Conservation (phyloP, 2,888 invertebrate genomes). For the Hydraecia micacea region DNA sequence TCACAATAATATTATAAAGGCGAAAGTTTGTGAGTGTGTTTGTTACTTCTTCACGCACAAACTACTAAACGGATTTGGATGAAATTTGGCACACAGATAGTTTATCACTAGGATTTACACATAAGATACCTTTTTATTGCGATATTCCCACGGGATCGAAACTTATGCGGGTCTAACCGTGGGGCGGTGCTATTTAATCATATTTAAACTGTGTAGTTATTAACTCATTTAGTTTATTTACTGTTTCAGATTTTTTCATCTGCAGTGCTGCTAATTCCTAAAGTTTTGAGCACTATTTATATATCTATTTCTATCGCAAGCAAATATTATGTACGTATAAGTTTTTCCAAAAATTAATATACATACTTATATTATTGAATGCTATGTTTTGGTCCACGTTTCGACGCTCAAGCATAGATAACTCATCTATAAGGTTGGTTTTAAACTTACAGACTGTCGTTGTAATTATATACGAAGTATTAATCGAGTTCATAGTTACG, state of each 20-base stretch:
- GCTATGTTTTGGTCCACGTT: background rate
- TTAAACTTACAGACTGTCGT: background rate
- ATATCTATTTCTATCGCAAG: rapidly evolving
- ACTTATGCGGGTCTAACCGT: too few relatives aligned
- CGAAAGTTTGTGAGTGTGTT: too few relatives aligned
- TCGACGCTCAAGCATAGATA: background rate
- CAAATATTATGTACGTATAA: background rate
- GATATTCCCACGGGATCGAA: too few relatives aligned
- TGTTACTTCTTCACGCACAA: too few relatives aligned
- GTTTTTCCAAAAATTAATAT: background rate
- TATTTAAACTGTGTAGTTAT: too few relatives aligned
- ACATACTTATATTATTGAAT: background rate
- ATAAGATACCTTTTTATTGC: too few relatives aligned
- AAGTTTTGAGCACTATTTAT: background rate
- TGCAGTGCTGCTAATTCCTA: background rate
- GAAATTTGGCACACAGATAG: too few relatives aligned
- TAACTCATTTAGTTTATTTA: background rate
- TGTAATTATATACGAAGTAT: background rate
- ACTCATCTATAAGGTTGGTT: too few relatives aligned
- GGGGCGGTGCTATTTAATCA: too few relatives aligned
- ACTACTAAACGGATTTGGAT: too few relatives aligned
- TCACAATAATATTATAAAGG: too few relatives aligned
- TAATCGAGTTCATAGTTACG: background rate
- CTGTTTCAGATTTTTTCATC: slow-evolving; percentile 28
- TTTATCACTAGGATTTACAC: too few relatives aligned